These are phyloP conservation scores for Myxocyprinus asiaticus DNA, from an alignment of 2,113 vertebrate genomes.

Conservation along the genomic window DNA sequence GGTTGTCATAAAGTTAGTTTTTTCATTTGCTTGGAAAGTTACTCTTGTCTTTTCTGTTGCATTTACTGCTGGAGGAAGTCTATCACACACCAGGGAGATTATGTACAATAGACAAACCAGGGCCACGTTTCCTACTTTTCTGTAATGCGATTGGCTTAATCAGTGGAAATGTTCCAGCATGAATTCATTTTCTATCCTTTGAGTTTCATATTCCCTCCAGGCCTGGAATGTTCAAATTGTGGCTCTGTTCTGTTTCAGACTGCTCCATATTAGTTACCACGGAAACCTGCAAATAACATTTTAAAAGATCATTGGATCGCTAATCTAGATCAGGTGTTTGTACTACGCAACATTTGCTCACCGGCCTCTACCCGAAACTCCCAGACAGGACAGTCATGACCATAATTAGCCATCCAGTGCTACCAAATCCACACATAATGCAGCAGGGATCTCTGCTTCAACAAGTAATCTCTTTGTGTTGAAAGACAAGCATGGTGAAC, in stretches of 20 bases:
- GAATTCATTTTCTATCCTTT: constrained; percentile 59
- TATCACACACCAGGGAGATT: constrained; percentile 35
- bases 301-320: constrained; percentile 55
- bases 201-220: constrained; percentile 63
- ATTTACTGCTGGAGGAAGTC: constrained; percentile 1
- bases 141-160: constrained; percentile 48
- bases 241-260: constrained; percentile 62
- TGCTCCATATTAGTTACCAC: constrained; percentile 67
- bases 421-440: constrained; percentile 41
- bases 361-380: constrained; percentile 1
- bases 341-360: constrained; percentile 41
- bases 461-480: neutral
- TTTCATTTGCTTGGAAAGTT: neutral
- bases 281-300: constrained; percentile 74
- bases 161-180: constrained; percentile 41
- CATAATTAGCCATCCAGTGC: neutral
- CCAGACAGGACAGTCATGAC: neutral
- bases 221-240: constrained; percentile 63
- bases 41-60: neutral
- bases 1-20: neutral
- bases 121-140: constrained; percentile 39
- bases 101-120: constrained; percentile 35
- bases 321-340: constrained; percentile 66
- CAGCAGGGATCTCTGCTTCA: neutral
- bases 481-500: neutral